These are phyloP conservation scores for Hirudinaria manillensis DNA, from an alignment of 2,888 invertebrate species.

Conservation along the genomic window DNA sequence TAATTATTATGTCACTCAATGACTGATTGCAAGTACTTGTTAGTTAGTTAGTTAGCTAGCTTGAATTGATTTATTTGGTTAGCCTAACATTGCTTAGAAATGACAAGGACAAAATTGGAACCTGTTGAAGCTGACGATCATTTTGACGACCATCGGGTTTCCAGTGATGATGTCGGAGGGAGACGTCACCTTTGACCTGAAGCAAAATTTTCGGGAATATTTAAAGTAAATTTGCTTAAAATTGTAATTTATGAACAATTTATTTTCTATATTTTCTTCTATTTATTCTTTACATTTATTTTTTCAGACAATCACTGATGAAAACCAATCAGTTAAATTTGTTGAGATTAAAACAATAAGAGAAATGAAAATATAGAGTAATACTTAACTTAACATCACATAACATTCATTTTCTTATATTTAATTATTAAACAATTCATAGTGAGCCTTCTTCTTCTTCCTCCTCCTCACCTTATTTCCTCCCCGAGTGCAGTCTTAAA, in stretches of 20 bases:
- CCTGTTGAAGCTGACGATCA: conserved; percentile 69
- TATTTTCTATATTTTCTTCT: not conserved
- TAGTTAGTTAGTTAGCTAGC: too few species aligned
- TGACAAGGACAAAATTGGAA: conserved; percentile 33
- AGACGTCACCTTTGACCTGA: conserved; percentile 65
- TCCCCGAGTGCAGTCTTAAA: conserved; percentile 69
- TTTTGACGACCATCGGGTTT: conserved; percentile 68
- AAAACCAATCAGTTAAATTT: not conserved
- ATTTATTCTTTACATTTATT: not conserved
- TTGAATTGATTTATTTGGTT: too few species aligned
- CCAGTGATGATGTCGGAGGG: conserved; percentile 69
- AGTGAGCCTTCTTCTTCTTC: too few species aligned
- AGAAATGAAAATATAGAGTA: too few species aligned
- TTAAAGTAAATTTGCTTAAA: not conserved
- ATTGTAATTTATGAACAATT: not conserved
- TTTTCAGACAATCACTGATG: too few species aligned
- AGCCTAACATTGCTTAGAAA: too few species aligned
- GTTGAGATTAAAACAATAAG: too few species aligned
- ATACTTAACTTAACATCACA: too few species aligned
- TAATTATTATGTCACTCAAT: too few species aligned
- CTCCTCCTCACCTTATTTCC: conserved; percentile 60
- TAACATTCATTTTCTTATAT: too few species aligned
- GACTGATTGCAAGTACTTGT: too few species aligned
- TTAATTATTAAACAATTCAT: too few species aligned
- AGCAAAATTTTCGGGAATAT: not conserved